Conservation (phyloP, 2,797 vertebrate species). For the Hydrolagus colliei region DNA sequence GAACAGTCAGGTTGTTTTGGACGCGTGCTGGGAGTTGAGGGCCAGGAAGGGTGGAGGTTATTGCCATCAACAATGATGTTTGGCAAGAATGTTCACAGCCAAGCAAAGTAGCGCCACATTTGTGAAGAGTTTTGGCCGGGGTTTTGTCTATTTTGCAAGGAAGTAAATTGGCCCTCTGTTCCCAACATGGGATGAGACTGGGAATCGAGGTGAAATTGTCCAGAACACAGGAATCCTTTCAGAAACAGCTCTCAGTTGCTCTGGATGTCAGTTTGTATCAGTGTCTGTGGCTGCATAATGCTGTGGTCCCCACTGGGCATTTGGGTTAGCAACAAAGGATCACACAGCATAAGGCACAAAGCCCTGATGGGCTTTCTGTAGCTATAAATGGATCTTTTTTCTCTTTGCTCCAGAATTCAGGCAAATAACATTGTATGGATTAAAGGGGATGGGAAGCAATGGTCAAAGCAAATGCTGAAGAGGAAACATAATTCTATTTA, state of each 20-base stretch:
- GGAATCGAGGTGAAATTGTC: not conserved
- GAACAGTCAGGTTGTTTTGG: too few species aligned
- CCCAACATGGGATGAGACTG: too few species aligned
- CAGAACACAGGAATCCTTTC: not conserved
- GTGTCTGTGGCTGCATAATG: not conserved
- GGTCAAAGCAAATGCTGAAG: too few species aligned
- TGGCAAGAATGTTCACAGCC: too few species aligned
- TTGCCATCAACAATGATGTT: too few species aligned
- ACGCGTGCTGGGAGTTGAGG: too few species aligned
- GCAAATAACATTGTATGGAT: not conserved
- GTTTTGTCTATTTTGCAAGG: too few species aligned
- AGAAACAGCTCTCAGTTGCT: not conserved
- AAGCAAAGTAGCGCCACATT: too few species aligned
- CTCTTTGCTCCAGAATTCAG: not conserved
- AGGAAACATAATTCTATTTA: too few species aligned
- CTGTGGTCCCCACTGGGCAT: not conserved
- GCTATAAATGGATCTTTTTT: not conserved
- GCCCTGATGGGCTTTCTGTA: not conserved
- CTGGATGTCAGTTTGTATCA: not conserved
- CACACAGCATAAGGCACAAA: not conserved
- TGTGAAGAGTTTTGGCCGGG: too few species aligned
- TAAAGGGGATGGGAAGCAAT: not conserved
- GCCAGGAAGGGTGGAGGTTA: too few species aligned
- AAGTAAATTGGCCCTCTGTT: too few species aligned
- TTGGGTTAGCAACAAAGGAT: conserved; percentile 15